These are phyloP conservation scores for Tachina lurida DNA, from an alignment of 2,888 invertebrate species.

Conservation along the genomic window DNA sequence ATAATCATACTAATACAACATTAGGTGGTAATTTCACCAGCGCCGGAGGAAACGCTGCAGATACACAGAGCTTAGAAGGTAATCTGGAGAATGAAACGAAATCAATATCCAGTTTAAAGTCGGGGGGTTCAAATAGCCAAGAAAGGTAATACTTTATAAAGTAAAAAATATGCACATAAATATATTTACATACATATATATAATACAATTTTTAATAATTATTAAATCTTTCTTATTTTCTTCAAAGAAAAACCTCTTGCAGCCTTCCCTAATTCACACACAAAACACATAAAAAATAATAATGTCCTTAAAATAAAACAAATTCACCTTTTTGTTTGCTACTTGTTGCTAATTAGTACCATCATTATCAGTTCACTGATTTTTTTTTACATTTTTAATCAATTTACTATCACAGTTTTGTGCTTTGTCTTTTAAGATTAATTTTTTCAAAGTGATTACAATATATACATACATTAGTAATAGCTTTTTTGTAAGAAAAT, in stretches of 20 bases:
- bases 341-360: slow-evolving; percentile 47
- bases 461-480: neutral
- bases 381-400: slow-evolving; percentile 30
- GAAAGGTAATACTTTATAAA: slow-evolving; percentile 85
- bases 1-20: slow-evolving; percentile 69
- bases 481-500: neutral
- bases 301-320: slow-evolving; percentile 34
- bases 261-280: slow-evolving; percentile 62
- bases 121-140: slow-evolving; percentile 90
- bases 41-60: slow-evolving; percentile 89
- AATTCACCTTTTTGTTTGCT: slow-evolving; percentile 49
- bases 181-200: neutral
- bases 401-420: slow-evolving; percentile 39
- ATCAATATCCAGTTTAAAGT: slow-evolving; percentile 92
- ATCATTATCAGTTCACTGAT: slow-evolving; percentile 35
- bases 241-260: slow-evolving; percentile 30
- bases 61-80: slow-evolving; percentile 95
- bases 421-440: slow-evolving; percentile 45
- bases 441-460: slow-evolving; percentile 3
- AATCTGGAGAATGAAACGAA: slow-evolving; percentile 96
- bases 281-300: slow-evolving; percentile 41
- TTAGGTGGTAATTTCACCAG: slow-evolving; percentile 67
- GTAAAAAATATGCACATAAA: neutral
- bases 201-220: slow-evolving; percentile 9
- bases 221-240: slow-evolving; percentile 12